Evolutionary conservation across 2,797 vertebrate genomes (phyloP), one percentile per base, ranked within the genome.

Genomic region (Forpus xanthops): DNA sequence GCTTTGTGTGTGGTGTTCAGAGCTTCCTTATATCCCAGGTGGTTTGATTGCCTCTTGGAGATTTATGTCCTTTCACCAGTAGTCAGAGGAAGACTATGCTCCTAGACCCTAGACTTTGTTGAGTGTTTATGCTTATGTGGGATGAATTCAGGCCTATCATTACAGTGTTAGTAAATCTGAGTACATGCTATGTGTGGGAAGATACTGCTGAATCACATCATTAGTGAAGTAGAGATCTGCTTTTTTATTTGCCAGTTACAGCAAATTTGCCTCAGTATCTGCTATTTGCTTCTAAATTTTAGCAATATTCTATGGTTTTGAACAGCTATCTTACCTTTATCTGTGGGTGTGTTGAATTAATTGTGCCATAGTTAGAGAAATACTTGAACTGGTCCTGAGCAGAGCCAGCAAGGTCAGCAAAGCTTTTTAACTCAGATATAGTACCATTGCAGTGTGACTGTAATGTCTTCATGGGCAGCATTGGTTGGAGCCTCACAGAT

Each of bases 401-500:
- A 62, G 39, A 76, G 61, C n/a, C 56, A 53, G n/a, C 25, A 85
- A 13, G 55, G 33, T 47, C 50, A 44, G 28, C 1, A 1, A 67
- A 42, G 42, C 20, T 79, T 77, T 92, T 76, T 15, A 85, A 37
- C 17, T 85, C 44, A 41, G 35, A 52, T 70, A 11, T 9, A 8
- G 35, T 66, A 67, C 45, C 41, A 44, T 45, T 72, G 31, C 6
- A 17, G 7, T 4, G 0, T 52, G 23, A 64, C 52, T 87, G 4
- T 33, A 78, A 56, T 90, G 44, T 68, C 35, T 94, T 58, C 61
- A 23, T 65, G 41, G 72, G 60, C 18, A 31, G 77, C 84, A 67
- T 30, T 45, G 74, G 9, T 74, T 89, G 56, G 31, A 89, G 68
- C 72, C 45, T 85, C 82, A 61, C 85, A 91, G 91, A 94, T 93